These are phyloP conservation scores for Galerucella calmariensis DNA, from an alignment of 2,888 invertebrate species.

Conservation along the genomic window DNA sequence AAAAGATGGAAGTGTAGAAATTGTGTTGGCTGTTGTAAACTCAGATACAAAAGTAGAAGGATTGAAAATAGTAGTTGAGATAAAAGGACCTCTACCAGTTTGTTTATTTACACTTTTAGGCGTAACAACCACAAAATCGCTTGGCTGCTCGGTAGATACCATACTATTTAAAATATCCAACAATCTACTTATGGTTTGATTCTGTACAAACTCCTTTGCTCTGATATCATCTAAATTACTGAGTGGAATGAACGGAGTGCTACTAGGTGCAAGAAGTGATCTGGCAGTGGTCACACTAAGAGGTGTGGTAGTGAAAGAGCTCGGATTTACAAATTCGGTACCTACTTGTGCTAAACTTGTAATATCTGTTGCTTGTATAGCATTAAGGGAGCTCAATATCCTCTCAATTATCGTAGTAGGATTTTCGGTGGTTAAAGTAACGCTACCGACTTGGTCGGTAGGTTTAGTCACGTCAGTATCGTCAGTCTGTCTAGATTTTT, in stretches of 20 bases:
- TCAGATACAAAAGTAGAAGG: constrained; percentile 19
- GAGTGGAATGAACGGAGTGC: constrained; percentile 57
- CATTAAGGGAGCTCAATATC: constrained; percentile 62
- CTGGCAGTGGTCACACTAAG: constrained; percentile 53
- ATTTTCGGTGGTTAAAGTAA: constrained; percentile 60
- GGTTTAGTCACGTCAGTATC: constrained; percentile 44
- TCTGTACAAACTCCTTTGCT: constrained; percentile 58
- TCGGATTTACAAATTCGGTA: constrained; percentile 59
- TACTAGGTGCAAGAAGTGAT: constrained; percentile 56
- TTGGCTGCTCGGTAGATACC: constrained; percentile 49
- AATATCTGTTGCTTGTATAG: constrained; percentile 61
- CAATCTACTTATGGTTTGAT: constrained; percentile 60
- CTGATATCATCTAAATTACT: constrained; percentile 59
- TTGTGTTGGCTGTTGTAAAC: constrained; percentile 31
- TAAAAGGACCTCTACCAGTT: constrained; percentile 14
- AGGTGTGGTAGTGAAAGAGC: constrained; percentile 55
- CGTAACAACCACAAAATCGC: constrained; percentile 57
- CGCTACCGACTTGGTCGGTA: constrained; percentile 35
- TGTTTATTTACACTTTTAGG: constrained; percentile 52
- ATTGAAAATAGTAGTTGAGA: constrained; percentile 17
- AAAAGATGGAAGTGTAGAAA: constrained; percentile 17
- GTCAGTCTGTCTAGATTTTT: constrained; percentile 53
- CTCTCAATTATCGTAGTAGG: constrained; percentile 64
- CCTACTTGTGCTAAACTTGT: constrained; percentile 59
- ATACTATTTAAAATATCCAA: constrained; percentile 63